phyloP scores from a whole-genome alignment of 2,797 vertebrate genomes.

The Calcarius lapponicus region DNA sequence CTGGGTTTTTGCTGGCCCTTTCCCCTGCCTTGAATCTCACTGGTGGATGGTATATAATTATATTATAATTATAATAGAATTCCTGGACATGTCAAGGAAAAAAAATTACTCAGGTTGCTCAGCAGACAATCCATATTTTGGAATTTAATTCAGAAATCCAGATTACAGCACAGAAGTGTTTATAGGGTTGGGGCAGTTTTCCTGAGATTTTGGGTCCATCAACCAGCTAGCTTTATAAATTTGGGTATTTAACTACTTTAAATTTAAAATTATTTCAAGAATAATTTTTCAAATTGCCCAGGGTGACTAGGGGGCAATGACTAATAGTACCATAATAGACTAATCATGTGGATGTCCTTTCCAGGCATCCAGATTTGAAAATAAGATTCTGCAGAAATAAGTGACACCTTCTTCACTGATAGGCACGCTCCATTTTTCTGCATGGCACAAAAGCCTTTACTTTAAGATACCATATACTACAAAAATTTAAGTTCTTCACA shows the following conservation, averaged over 20 bases:
- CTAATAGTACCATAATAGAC: not conserved
- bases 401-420: not conserved
- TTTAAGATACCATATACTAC: not conserved
- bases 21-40: not conserved
- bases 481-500: not conserved
- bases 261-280: not conserved
- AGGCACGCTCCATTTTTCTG: not conserved
- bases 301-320: conserved; percentile 2
- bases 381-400: conserved; percentile 1
- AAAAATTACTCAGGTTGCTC: not conserved
- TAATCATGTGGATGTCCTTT: not conserved
- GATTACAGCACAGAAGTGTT: not conserved
- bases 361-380: not conserved
- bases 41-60: not conserved
- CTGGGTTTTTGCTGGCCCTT: not conserved
- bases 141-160: not conserved
- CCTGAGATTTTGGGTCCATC: not conserved
- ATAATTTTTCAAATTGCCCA: not conserved
- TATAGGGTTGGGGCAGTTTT: not conserved
- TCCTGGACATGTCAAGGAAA: not conserved
- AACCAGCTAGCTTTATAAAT: not conserved
- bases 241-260: not conserved
- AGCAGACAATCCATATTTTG: not conserved
- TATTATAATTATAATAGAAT: not conserved
- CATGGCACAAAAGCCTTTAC: not conserved